A percentile compares a stretch with the other conserved stretches of the same genome.
These are phyloP conservation scores for Brachypodius melanocephalos DNA, from an alignment of 2,113 vertebrate species.

Conservation along the genomic window DNA sequence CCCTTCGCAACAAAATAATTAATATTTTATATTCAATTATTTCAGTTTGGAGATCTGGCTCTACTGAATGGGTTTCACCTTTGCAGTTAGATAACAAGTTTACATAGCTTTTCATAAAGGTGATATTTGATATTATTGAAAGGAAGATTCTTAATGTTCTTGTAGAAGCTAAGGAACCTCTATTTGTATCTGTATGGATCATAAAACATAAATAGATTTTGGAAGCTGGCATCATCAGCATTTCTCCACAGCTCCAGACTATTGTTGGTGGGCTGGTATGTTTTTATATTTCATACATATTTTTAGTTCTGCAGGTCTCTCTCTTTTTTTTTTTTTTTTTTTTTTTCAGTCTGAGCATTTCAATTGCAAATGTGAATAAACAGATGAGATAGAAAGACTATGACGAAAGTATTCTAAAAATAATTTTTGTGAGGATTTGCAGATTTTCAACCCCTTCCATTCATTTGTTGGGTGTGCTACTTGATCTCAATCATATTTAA, in stretches of 20 bases:
- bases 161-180: neutral
- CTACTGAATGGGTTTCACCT: neutral
- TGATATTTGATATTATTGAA: neutral
- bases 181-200: neutral
- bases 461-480: neutral
- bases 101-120: neutral
- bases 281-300: neutral
- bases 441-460: neutral
- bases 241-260: neutral
- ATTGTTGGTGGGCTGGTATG: neutral
- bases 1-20: neutral
- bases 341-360: neutral
- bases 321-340: neutral
- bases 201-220: neutral
- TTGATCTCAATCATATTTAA: neutral
- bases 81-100: neutral
- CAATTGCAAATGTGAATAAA: neutral
- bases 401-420: neutral
- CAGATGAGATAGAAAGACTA: neutral
- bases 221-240: neutral
- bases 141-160: neutral
- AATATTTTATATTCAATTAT: neutral
- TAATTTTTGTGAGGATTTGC: neutral
- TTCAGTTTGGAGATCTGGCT: neutral
- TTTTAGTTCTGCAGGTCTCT: neutral